phyloP scores from a whole-genome alignment of 2,797 vertebrate genomes.

The Artibeus lituratus region DNA sequence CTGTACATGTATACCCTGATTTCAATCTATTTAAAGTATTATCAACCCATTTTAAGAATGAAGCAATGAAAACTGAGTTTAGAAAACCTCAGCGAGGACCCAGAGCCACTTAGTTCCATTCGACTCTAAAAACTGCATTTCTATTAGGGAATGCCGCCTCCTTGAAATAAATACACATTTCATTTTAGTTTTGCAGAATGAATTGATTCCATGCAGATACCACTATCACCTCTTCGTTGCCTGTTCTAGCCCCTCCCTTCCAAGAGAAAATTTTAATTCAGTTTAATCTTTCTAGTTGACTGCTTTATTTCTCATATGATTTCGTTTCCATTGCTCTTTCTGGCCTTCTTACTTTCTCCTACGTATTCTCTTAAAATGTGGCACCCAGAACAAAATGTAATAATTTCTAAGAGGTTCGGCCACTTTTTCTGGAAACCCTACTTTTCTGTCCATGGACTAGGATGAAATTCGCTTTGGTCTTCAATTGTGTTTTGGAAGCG shows the following conservation, averaged over 20 bases:
- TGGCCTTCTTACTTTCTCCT: not conserved
- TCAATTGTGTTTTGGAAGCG: not conserved
- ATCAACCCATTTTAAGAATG: not conserved
- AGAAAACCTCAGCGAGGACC: not conserved
- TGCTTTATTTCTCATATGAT: not conserved
- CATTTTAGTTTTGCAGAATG: not conserved
- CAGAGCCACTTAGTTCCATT: not conserved
- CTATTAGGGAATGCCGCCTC: not conserved
- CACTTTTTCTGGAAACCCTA: not conserved
- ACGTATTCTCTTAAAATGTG: not conserved
- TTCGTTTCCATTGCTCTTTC: not conserved
- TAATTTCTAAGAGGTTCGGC: not conserved
- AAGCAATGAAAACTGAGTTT: not conserved
- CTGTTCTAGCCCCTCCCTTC: not conserved
- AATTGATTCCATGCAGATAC: not conserved
- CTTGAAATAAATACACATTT: not conserved
- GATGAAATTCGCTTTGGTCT: not conserved
- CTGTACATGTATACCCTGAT: not conserved
- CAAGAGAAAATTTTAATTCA: not conserved
- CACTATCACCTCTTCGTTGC: not conserved
- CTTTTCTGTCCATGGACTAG: not conserved
- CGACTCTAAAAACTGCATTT: not conserved
- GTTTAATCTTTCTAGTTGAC: not conserved
- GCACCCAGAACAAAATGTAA: not conserved
- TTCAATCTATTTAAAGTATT: not conserved